These are phyloP conservation scores for Sciurus vulgaris DNA, from an alignment of 2,797 vertebrate genomes.

Conservation along the genomic window DNA sequence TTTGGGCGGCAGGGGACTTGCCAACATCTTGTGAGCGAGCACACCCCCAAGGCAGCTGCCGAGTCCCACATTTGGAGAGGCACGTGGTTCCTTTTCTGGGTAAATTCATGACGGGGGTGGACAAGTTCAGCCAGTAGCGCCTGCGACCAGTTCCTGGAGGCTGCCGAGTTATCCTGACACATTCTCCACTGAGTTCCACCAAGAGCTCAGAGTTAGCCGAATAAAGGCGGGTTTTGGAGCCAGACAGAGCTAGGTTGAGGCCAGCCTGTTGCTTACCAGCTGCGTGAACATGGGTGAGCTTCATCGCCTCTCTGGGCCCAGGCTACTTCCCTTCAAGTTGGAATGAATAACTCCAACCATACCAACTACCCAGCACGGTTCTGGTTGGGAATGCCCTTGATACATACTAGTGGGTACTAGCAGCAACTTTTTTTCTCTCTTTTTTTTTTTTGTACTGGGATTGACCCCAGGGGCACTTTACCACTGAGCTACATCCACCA, in stretches of 20 bases:
- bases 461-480: background rate
- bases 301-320: background rate
- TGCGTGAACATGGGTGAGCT: rapidly evolving
- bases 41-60: conserved; percentile 74
- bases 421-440: background rate
- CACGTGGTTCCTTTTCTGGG: conserved; percentile 9
- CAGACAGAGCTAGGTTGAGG: background rate
- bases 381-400: rapidly evolving
- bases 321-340: background rate
- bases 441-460: too few species aligned
- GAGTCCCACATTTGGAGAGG: conserved; percentile 57
- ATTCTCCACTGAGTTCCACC: background rate
- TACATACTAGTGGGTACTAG: rapidly evolving
- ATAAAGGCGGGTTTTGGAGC: background rate
- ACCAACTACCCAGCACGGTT: too few species aligned
- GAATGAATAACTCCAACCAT: background rate
- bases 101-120: background rate
- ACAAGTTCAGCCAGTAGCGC: background rate
- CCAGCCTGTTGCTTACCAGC: rapidly evolving
- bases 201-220: rapidly evolving
- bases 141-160: background rate
- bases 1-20: background rate
- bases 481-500: too few species aligned
- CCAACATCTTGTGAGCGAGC: conserved; percentile 69
- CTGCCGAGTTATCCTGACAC: background rate